Evolutionary conservation across 2,888 invertebrate genomes (phyloP).

Genomic region (Eugnorisma glareosa): DNA sequence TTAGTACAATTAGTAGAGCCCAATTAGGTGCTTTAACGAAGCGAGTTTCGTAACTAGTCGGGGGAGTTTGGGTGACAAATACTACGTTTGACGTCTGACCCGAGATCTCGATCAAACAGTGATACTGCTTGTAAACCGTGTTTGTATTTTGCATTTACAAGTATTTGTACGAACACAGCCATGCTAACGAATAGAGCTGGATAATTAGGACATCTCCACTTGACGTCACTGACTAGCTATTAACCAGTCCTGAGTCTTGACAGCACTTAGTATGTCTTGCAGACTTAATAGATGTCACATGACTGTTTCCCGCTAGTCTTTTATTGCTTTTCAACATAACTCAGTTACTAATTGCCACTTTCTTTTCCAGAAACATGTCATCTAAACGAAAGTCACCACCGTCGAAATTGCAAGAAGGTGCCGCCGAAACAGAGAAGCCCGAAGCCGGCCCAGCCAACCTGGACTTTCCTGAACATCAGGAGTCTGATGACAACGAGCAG

Average conservation of each 20-base stretch:
- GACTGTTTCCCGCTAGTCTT: constrained; percentile 21
- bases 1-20: constrained; percentile 87
- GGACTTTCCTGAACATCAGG: constrained; percentile 86
- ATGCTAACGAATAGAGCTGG: constrained; percentile 42
- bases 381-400: constrained; percentile 99
- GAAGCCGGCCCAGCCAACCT: constrained; percentile 89
- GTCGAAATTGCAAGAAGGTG: constrained; percentile 96
- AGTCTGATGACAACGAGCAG: constrained; percentile 84
- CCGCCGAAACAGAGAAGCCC: constrained; percentile 86
- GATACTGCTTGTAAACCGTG: constrained; percentile 72
- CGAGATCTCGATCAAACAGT: constrained; percentile 79
- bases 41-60: constrained; percentile 83
- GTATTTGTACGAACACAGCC: constrained; percentile 43
- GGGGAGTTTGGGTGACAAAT: constrained; percentile 84
- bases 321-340: constrained; percentile 30
- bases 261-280: constrained; percentile 58
- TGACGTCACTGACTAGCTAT: constrained; percentile 56
- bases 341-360: constrained; percentile 56
- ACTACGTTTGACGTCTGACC: constrained; percentile 84
- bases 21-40: constrained; percentile 89
- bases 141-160: constrained; percentile 76
- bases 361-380: constrained; percentile 97
- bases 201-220: constrained; percentile 59
- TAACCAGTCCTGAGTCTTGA: constrained; percentile 48
- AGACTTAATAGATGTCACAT: constrained; percentile 38